Percentiles rank a stretch among this genome's conserved stretches.
Evolutionary conservation across 2,888 invertebrate species (phyloP).

Genomic region (Anorthoa munda): DNA sequence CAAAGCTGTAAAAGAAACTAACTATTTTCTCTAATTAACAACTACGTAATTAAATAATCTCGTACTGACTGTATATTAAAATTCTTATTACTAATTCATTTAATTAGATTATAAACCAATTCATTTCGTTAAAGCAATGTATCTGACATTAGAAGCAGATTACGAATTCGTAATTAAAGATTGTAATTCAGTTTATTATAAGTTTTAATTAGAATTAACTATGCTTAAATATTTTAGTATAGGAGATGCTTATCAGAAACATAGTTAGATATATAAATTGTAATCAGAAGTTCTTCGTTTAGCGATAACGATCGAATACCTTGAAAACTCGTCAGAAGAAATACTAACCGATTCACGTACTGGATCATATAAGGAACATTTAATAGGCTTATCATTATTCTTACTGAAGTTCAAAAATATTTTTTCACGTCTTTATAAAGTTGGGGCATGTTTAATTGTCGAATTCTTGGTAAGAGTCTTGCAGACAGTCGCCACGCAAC

Average conservation of each 20-base stretch:
- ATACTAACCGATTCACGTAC: conserved; percentile 14
- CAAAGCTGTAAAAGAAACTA: neutral
- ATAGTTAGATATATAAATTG: conserved; percentile 40
- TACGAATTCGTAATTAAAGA: conserved; percentile 11
- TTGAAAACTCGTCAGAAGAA: conserved; percentile 25
- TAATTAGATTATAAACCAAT: conserved; percentile 5
- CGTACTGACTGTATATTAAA: neutral
- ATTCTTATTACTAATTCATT: conserved; percentile 10
- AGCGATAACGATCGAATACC: conserved; percentile 51
- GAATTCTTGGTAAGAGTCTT: conserved; percentile 2
- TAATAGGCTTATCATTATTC: conserved; percentile 32
- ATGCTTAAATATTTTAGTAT: conserved; percentile 10
- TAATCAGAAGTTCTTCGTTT: conserved; percentile 44
- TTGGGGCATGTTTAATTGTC: conserved; percentile 33
- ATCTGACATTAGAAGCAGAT: conserved; percentile 16
- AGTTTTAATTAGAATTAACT: conserved; percentile 39
- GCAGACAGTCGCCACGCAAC: neutral
- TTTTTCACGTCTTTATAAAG: conserved; percentile 30
- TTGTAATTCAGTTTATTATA: conserved; percentile 11
- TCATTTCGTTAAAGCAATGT: neutral
- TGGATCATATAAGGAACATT: conserved; percentile 27
- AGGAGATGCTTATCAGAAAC: conserved; percentile 23
- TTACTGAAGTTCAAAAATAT: conserved; percentile 28
- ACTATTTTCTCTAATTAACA: conserved; percentile 6
- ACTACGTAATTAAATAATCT: neutral